Conservation (phyloP, 2,888 invertebrate species). For the Scelioninae gen. 1 region DNA sequence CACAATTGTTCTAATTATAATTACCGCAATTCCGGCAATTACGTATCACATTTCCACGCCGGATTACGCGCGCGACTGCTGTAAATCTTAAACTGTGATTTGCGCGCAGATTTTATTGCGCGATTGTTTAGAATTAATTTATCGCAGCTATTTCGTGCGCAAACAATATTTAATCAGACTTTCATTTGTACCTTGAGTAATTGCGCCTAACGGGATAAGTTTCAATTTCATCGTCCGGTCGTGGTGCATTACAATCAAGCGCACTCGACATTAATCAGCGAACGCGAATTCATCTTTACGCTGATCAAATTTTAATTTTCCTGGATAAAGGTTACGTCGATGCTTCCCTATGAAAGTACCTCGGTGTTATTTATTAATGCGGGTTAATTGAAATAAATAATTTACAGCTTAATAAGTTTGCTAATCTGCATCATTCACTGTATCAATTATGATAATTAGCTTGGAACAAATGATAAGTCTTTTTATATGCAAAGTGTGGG, state of each 20-base stretch:
- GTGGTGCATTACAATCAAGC: constrained; percentile 10
- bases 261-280: constrained; percentile 18
- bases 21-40: constrained; percentile 55
- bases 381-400: constrained; percentile 13
- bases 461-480: too few relatives aligned
- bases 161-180: constrained; percentile 25
- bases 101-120: constrained; percentile 22
- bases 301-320: constrained; percentile 20
- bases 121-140: constrained; percentile 48
- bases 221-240: constrained; percentile 21
- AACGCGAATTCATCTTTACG: constrained; percentile 18
- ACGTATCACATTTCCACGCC: constrained; percentile 11
- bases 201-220: constrained; percentile 26
- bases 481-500: too few relatives aligned
- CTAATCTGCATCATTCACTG: too few relatives aligned
- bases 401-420: too few relatives aligned
- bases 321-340: too few relatives aligned
- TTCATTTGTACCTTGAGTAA: constrained; percentile 26
- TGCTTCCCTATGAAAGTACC: too few relatives aligned
- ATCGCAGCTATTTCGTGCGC: constrained; percentile 8
- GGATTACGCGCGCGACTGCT: constrained; percentile 9
- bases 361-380: constrained; percentile 10
- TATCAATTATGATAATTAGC: too few relatives aligned
- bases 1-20: constrained; percentile 41
- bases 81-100: constrained; percentile 28